Conservation (phyloP, 2,888 invertebrate genomes). For the Dyspetes luteomarginatus region DNA sequence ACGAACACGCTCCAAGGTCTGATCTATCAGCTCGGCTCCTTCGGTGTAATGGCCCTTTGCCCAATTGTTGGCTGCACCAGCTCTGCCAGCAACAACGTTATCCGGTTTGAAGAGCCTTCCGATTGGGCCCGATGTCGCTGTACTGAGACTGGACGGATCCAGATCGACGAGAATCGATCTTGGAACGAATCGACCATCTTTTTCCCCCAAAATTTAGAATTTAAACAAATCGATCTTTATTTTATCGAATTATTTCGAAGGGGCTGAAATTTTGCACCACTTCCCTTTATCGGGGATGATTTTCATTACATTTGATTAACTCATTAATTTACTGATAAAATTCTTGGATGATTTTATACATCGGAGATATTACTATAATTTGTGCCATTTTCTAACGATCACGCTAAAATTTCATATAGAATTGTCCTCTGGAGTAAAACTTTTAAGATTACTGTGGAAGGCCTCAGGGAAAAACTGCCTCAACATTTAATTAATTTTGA, state of each 20-base stretch:
- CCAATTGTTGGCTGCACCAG: constrained; percentile 82
- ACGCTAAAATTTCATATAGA: too few relatives aligned
- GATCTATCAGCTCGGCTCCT: constrained; percentile 92
- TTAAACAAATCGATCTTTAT: too few relatives aligned
- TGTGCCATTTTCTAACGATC: too few relatives aligned
- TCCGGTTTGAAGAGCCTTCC: constrained; percentile 86
- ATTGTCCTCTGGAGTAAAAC: too few relatives aligned
- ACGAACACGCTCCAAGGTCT: constrained; percentile 91
- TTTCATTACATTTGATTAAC: too few relatives aligned
- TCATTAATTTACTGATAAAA: too few relatives aligned
- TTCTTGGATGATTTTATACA: too few relatives aligned
- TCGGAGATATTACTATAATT: too few relatives aligned
- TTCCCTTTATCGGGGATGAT: too few relatives aligned
- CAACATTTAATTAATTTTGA: too few relatives aligned
- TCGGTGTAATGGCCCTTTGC: constrained; percentile 95
- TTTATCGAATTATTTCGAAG: neutral
- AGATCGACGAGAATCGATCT: constrained; percentile 86
- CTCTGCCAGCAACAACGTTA: constrained; percentile 85
- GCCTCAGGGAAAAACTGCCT: too few relatives aligned
- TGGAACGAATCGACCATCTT: constrained; percentile 86
- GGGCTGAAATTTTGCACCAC: neutral
- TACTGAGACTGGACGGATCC: constrained; percentile 87
- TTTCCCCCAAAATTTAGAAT: constrained; percentile 69
- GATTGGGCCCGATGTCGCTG: constrained; percentile 86
- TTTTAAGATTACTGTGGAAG: too few relatives aligned